phyloP scores from a whole-genome alignment of 2,888 invertebrate genomes.

The Pharmacophagus antenor region DNA sequence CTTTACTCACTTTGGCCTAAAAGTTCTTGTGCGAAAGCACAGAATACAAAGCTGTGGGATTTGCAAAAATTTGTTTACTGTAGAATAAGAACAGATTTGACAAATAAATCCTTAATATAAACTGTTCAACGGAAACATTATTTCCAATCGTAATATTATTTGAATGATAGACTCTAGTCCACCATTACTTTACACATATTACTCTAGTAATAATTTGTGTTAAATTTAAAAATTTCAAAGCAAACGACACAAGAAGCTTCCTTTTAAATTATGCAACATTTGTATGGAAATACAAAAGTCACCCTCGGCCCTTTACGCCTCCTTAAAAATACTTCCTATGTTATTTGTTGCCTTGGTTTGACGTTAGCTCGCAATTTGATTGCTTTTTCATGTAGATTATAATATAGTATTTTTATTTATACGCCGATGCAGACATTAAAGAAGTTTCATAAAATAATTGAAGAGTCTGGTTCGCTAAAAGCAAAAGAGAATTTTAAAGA shows the following conservation, averaged over 20 bases:
- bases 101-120: no score
- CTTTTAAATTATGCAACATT: slow-evolving; percentile 78
- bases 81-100: no score
- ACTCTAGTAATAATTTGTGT: slow-evolving; percentile 53
- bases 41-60: no score
- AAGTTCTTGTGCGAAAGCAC: no score
- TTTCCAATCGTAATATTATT: slow-evolving; percentile 15
- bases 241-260: slow-evolving; percentile 51
- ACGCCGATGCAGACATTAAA: not conserved
- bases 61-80: no score
- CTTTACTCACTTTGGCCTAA: no score
- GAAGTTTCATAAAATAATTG: not conserved
- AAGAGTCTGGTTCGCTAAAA: not conserved
- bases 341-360: slow-evolving; percentile 71
- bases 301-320: slow-evolving; percentile 53
- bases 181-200: no score
- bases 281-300: slow-evolving; percentile 73
- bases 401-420: slow-evolving; percentile 32
- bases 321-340: slow-evolving; percentile 70
- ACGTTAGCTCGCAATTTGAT: slow-evolving; percentile 67
- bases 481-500: no score
- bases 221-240: slow-evolving; percentile 63
- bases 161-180: slow-evolving; percentile 34
- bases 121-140: no score
- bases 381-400: slow-evolving; percentile 76